These are phyloP conservation scores for Heliopora coerulea DNA, from an alignment of 92 coral and sea anemone genomes.

Conservation along the genomic window DNA sequence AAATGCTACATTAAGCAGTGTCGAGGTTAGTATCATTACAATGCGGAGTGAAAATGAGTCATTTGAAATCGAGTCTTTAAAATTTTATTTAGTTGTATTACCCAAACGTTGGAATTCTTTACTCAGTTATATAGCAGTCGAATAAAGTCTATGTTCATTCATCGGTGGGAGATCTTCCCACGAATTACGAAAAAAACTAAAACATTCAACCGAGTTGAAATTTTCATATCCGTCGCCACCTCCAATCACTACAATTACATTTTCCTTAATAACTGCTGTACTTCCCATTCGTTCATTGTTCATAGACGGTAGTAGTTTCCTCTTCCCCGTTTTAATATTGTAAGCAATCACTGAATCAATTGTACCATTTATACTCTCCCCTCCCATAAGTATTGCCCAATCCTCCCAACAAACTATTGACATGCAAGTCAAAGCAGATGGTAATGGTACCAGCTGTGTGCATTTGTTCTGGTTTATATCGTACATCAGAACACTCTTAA, in stretches of 20 bases:
- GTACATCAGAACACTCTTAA: conserved; percentile 2
- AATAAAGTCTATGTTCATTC: background rate
- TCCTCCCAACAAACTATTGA: background rate
- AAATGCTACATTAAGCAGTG: too few relatives aligned
- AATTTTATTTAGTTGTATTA: too few relatives aligned
- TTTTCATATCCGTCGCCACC: conserved; percentile 72
- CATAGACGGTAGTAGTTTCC: conserved; percentile 68
- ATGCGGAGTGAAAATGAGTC: too few relatives aligned
- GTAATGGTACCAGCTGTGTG: background rate
- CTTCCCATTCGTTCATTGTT: conserved; percentile 72
- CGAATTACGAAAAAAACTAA: conserved; percentile 9
- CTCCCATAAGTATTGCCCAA: background rate
- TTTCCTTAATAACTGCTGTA: conserved; percentile 60
- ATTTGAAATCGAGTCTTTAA: too few relatives aligned
- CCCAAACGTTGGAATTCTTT: too few relatives aligned
- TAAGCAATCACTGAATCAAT: background rate
- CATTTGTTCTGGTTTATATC: background rate
- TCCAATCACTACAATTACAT: conserved; percentile 65
- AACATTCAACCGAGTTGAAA: conserved; percentile 65
- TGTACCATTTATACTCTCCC: background rate
- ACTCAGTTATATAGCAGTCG: too few relatives aligned
- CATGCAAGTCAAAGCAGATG: conserved; percentile 2
- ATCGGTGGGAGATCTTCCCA: background rate
- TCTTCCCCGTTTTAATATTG: conserved; percentile 70
- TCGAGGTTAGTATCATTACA: too few relatives aligned